Base-by-base conservation (phyloP, 1,140 invertebrate genomes). In the Drosophila kikkawai region DNA sequence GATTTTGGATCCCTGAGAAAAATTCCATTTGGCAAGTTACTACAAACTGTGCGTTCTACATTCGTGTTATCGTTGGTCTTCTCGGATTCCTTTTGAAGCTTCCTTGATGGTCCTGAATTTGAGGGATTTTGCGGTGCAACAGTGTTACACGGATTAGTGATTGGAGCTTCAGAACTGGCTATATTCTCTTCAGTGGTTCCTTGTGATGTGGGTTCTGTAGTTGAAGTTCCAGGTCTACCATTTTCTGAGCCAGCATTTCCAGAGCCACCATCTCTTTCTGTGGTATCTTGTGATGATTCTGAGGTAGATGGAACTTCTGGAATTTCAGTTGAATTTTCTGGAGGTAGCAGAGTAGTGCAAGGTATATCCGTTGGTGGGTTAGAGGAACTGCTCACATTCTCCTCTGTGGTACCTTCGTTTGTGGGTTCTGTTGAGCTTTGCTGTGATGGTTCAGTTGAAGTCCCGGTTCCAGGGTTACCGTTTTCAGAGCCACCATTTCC, bases 1-100 rank as follows among this genome's bases (percentile, higher is more conserved):
- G 47, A 68, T 15, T 67, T 15, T 0, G 36, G 6, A 19, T 82
- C 70, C 8, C 82, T 66, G 1, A 86, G 13, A 17, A 73, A 79
- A 0, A 36, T 41, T 12, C 82, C 82, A 44, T 82, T 79, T 8
- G 70, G 63, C n/a, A 80, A 45, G 2, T 26, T 17, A 2, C 13
- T 41, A 17, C 69, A 73, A 11, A 26, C 26, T 19, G 26, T 34
- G 12, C 11, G 5, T 17, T 22, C 42, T 17, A 5, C 7, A 1
- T 22, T 34, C 1, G 5, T 15, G 13, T 4, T 26, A 19, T 22
- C 45, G 2, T 32, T 51, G 4, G 15, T n/a, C 7, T 50, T 50
- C 22, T 34, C 3, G 2, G 7, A 34, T 13, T 36, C 17, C n/a
- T 19, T 36, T 7, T 13, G 12, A 32, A 36, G n/a, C 12, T 37